phyloP scores from a whole-genome alignment of 2,888 invertebrate species.

The Tuberolachnus salignus region DNA sequence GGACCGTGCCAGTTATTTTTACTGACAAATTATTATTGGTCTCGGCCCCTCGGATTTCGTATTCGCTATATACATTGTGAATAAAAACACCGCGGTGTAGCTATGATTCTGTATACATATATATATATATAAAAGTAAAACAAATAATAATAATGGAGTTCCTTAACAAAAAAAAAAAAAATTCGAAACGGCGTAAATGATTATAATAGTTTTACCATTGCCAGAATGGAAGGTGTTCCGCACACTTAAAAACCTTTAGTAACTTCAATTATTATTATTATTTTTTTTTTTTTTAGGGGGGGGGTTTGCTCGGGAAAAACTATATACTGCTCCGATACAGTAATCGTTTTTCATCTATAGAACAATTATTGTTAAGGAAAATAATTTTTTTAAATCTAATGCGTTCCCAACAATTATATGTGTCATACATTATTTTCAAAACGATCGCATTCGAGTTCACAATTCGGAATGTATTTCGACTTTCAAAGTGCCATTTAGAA shows the following conservation, averaged over 20 bases:
- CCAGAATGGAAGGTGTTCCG: background rate
- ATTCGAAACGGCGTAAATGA: background rate
- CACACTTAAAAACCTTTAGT: background rate
- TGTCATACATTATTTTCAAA: too few species aligned
- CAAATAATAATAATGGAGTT: background rate
- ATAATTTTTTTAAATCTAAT: too few species aligned
- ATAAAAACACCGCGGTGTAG: constrained; percentile 16
- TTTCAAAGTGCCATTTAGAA: too few species aligned
- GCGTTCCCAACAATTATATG: too few species aligned
- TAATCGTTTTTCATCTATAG: background rate
- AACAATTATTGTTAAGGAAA: too few species aligned
- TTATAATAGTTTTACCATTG: background rate
- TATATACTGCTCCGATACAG: background rate
- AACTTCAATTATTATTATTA: background rate
- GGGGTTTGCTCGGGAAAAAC: background rate
- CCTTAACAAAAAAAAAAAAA: background rate
- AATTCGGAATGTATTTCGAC: too few species aligned
- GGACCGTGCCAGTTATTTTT: constrained; percentile 30
- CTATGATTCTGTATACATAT: constrained; percentile 14
- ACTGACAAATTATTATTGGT: constrained; percentile 50
- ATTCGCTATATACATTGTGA: background rate
- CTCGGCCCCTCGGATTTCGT: constrained; percentile 21
- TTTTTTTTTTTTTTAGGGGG: background rate
- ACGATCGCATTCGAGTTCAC: too few species aligned
- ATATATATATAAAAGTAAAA: background rate